Percentiles rank a stretch among this genome's conserved stretches.
These are phyloP conservation scores for Drosophila sproati DNA, from an alignment of 1,140 invertebrate species.

Conservation along the genomic window DNA sequence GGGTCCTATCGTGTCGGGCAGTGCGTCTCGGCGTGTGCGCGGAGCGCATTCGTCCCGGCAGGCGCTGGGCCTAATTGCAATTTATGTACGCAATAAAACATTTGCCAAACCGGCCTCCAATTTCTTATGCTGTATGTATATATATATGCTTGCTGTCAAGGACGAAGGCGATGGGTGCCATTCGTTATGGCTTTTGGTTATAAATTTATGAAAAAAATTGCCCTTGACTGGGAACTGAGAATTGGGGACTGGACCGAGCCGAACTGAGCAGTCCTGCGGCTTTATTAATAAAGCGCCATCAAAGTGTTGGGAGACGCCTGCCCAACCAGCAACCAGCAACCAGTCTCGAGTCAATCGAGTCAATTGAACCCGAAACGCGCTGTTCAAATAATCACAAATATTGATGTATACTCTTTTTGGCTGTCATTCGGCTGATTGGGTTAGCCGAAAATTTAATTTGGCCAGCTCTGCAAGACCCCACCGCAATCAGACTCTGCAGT, in stretches of 20 bases:
- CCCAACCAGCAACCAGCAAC: too few relatives aligned
- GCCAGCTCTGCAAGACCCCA: slow-evolving; percentile 1
- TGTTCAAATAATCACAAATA: slow-evolving; percentile 64
- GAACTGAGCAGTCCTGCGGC: slow-evolving; percentile 38
- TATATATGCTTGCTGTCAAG: slow-evolving; percentile 10
- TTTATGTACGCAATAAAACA: slow-evolving; percentile 83
- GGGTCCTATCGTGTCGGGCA: neutral
- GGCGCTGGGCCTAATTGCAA: slow-evolving; percentile 77
- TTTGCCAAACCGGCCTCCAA: slow-evolving; percentile 63
- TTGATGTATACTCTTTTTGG: slow-evolving; percentile 25
- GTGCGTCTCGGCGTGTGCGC: slow-evolving; percentile 13
- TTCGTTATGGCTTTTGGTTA: slow-evolving; percentile 73
- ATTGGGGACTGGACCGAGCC: neutral
- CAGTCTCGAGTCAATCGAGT: slow-evolving; percentile 33
- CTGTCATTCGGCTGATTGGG: slow-evolving; percentile 48
- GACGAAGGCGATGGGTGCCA: slow-evolving; percentile 22
- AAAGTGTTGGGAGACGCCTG: neutral
- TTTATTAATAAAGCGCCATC: slow-evolving; percentile 71
- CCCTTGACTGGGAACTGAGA: slow-evolving; percentile 20
- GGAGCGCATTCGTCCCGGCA: slow-evolving; percentile 70
- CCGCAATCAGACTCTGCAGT: slow-evolving; percentile 25
- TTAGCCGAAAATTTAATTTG: slow-evolving; percentile 71
- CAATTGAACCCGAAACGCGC: slow-evolving; percentile 61
- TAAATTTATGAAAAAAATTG: slow-evolving; percentile 80
- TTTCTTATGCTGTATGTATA: slow-evolving; percentile 7